Percentiles rank a stretch among this genome's conserved stretches.
phyloP scores from a whole-genome alignment of 1,140 invertebrate genomes.

The Drosophila cardini region DNA sequence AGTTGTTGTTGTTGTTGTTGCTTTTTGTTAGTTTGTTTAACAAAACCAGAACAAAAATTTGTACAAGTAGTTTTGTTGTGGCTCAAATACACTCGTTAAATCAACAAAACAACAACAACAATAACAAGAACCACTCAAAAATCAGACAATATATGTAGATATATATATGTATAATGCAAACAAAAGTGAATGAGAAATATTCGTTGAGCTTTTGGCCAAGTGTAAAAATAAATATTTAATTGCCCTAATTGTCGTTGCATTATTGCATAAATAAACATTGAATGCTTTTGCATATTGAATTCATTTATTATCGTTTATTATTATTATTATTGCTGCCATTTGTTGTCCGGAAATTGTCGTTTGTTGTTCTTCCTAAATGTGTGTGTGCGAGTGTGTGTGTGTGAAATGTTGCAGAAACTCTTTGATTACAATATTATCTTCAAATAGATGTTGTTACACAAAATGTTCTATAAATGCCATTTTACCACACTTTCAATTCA shows the following conservation, averaged over 20 bases:
- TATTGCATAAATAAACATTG: slow-evolving; percentile 67
- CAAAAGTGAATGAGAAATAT: slow-evolving; percentile 38
- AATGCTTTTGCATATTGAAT: slow-evolving; percentile 54
- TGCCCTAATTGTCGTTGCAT: slow-evolving; percentile 66
- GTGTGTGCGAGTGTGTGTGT: not conserved
- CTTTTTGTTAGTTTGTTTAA: slow-evolving; percentile 55
- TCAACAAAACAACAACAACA: slow-evolving; percentile 30
- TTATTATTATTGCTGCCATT: slow-evolving; percentile 32
- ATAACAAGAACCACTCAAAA: slow-evolving; percentile 26
- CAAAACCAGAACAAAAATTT: slow-evolving; percentile 57
- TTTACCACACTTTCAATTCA: too few relatives aligned
- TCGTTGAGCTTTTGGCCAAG: slow-evolving; percentile 35
- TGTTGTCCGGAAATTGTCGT: slow-evolving; percentile 45
- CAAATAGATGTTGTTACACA: not conserved
- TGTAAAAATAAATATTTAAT: slow-evolving; percentile 73
- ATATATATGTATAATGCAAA: slow-evolving; percentile 58
- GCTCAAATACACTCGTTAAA: slow-evolving; percentile 46
- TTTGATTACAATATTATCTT: slow-evolving; percentile 10
- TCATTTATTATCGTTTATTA: slow-evolving; percentile 47
- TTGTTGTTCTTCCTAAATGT: slow-evolving; percentile 14
- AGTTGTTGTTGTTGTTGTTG: slow-evolving; percentile 35
- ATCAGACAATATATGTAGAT: too few relatives aligned
- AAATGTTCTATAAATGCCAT: not conserved
- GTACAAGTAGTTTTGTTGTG: slow-evolving; percentile 54
- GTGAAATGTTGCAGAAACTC: slow-evolving; percentile 25